phyloP scores from a whole-genome alignment of 2,113 vertebrate genomes.

The Rhegmatorhina hoffmannsi region DNA sequence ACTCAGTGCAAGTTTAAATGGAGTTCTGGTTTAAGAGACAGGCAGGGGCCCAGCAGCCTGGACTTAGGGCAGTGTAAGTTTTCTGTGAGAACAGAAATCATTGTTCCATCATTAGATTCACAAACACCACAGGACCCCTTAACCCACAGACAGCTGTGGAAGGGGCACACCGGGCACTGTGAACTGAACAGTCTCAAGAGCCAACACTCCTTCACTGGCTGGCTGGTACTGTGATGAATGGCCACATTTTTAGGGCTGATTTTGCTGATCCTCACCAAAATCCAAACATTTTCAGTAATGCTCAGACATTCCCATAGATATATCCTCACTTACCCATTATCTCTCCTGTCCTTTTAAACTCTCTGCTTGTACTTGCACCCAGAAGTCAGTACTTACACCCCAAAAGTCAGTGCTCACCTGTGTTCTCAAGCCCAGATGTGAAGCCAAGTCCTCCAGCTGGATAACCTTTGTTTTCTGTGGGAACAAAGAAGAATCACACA shows the following conservation, averaged over 20 bases:
- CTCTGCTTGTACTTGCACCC: not conserved
- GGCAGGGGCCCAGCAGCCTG: not conserved
- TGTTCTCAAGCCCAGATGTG: conserved; percentile 90
- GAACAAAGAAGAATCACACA: not conserved
- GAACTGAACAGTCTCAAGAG: not conserved
- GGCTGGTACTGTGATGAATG: not conserved
- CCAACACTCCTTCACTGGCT: not conserved
- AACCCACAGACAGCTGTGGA: not conserved
- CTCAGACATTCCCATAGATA: not conserved
- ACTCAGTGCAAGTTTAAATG: not conserved
- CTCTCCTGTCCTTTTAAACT: not conserved
- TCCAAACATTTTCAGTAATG: not conserved
- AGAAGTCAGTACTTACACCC: not conserved
- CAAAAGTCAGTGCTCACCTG: conserved; percentile 75
- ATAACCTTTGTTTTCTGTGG: conserved; percentile 89
- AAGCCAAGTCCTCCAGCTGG: conserved; percentile 93
- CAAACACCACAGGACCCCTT: not conserved
- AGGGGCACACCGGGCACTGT: not conserved
- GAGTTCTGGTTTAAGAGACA: not conserved
- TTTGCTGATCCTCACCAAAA: not conserved
- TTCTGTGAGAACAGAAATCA: not conserved
- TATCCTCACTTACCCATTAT: not conserved
- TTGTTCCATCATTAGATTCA: not conserved
- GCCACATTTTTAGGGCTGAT: not conserved
- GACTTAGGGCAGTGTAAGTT: not conserved